Evolutionary conservation across 2,113 vertebrate species (phyloP), one percentile per base, ranked within the genome.

Genomic region (Heterotis niloticus): DNA sequence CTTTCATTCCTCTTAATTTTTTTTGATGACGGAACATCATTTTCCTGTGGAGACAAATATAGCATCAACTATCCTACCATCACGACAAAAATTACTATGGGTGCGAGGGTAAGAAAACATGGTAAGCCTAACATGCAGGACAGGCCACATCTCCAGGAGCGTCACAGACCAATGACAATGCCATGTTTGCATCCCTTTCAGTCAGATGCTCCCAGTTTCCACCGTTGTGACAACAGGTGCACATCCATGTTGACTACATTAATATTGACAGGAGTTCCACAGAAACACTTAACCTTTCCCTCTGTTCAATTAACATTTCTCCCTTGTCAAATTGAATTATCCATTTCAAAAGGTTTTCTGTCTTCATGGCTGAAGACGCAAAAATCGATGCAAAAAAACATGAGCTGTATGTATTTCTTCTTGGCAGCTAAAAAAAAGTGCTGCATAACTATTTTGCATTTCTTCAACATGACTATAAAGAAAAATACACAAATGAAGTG

Each of bases 21-120:
- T 82, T 93, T 93, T 44, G 84, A 66, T 20, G 89, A 66, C n/a
- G 90, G 90, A 11, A 90, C 82, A 23, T 81, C 86, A 68, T 83
- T 86, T 44, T 86, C 86, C 92, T 92, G 78, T 59, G 26, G 44
- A 28, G 29, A 83, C 10, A 78, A 60, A 71, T 72, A 62, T 10
- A 34, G 26, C 23, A 28, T 83, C 7, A 78, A 64, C 69, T 76
- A 62, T 11, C 10, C 16, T 54, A 23, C 0, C 3, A 44, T 20
- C 17, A 0, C 13, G 17, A 66, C 65, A 70, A 1, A 1, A 5
- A 23, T 12, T 59, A 7, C 17, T 44, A n/a, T n/a, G n/a, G n/a
- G n/a, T n/a, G n/a, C n/a, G n/a, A n/a, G 3, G 34, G 34, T 4
- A 44, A 1, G 1, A 18, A 71, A n/a, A 11, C 16, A 20, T 34